Evolutionary conservation across 2,888 invertebrate genomes (phyloP).

Genomic region (Agriopis aurantiaria): DNA sequence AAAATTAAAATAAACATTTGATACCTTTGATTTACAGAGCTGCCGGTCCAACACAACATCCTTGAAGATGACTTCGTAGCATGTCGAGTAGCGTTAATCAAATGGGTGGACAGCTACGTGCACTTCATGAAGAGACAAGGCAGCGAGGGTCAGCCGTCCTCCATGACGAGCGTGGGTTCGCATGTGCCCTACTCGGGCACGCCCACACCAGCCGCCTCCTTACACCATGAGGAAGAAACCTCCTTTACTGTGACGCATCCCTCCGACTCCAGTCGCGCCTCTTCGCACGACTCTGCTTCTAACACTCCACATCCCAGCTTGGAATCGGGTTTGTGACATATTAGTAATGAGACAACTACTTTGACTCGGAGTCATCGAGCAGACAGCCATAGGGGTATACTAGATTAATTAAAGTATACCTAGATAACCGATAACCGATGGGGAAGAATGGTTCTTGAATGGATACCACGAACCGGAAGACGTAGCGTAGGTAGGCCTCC

Average conservation of each 20-base stretch:
- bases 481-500: too few species aligned
- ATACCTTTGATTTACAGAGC: slow-evolving; percentile 76
- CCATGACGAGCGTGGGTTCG: slow-evolving; percentile 79
- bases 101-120: slow-evolving; percentile 95
- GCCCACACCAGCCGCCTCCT: slow-evolving; percentile 72
- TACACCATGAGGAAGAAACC: slow-evolving; percentile 81
- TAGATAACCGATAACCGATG: too few species aligned
- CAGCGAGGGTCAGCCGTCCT: slow-evolving; percentile 80
- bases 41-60: slow-evolving; percentile 91
- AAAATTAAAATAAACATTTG: too few species aligned
- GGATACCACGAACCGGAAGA: too few species aligned
- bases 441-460: too few species aligned
- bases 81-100: slow-evolving; percentile 94
- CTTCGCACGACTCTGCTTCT: slow-evolving; percentile 80
- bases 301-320: slow-evolving; percentile 87
- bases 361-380: too few species aligned
- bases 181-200: slow-evolving; percentile 74
- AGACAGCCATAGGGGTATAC: neutral
- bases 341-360: too few species aligned
- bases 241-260: slow-evolving; percentile 80
- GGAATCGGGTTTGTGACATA: slow-evolving; percentile 82
- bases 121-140: slow-evolving; percentile 90
- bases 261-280: slow-evolving; percentile 82
- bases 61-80: slow-evolving; percentile 89
- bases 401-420: too few species aligned